Evolutionary conservation across 2,888 invertebrate genomes (phyloP).

Genomic region (Drepana falcataria): DNA sequence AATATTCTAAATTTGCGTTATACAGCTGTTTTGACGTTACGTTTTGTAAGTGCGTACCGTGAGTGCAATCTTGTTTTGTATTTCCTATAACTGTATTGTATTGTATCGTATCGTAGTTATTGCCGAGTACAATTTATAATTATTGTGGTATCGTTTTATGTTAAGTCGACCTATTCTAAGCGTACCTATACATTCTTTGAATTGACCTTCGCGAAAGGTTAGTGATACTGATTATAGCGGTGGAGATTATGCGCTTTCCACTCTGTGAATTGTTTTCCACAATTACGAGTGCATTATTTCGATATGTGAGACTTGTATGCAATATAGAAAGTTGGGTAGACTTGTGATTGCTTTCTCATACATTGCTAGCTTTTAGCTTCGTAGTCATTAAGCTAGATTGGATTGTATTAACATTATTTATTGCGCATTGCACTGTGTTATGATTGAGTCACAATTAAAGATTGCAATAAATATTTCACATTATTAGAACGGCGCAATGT

Average conservation of each 20-base stretch:
- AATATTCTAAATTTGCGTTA: slow-evolving; percentile 65
- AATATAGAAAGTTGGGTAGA: slow-evolving; percentile 47
- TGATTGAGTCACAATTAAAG: slow-evolving; percentile 54
- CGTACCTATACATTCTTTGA: slow-evolving; percentile 77
- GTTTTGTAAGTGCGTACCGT: slow-evolving; percentile 44
- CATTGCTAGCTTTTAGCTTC: slow-evolving; percentile 67
- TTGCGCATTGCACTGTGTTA: slow-evolving; percentile 46
- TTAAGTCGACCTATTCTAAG: slow-evolving; percentile 72
- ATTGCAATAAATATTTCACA: slow-evolving; percentile 23
- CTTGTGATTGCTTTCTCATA: slow-evolving; percentile 66
- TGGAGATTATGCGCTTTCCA: slow-evolving; percentile 57
- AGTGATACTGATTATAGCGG: slow-evolving; percentile 74
- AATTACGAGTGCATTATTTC: slow-evolving; percentile 51
- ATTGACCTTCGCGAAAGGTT: slow-evolving; percentile 78
- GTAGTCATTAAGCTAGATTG: slow-evolving; percentile 73
- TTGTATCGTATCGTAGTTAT: slow-evolving; percentile 50
- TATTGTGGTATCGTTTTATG: slow-evolving; percentile 57
- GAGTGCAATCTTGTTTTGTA: slow-evolving; percentile 56
- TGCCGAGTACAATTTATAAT: slow-evolving; percentile 68
- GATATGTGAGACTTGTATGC: slow-evolving; percentile 54
- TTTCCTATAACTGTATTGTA: slow-evolving; percentile 36
- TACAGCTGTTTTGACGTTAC: slow-evolving; percentile 46
- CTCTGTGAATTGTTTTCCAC: slow-evolving; percentile 45
- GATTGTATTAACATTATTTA: slow-evolving; percentile 53
- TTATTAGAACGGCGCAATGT: slow-evolving; percentile 13